Base-by-base conservation (phyloP, 2,888 invertebrate species). In the Baronia brevicornis region DNA sequence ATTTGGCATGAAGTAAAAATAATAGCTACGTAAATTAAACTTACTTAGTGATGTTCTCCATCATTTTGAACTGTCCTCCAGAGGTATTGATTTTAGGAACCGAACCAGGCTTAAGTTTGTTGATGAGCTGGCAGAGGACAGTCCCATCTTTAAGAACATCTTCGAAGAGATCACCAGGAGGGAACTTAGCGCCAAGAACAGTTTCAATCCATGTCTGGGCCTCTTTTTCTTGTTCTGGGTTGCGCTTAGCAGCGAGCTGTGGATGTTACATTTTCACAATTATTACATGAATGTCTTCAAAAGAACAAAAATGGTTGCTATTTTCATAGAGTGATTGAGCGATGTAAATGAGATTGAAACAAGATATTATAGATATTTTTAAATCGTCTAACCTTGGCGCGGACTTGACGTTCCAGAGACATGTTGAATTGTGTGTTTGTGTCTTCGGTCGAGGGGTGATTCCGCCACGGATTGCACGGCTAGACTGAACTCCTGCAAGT, bases 1-100 rank as follows among this genome's bases (percentile, higher is more conserved):
- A n/a, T n/a, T n/a, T n/a, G n/a, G n/a, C n/a, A n/a, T n/a, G n/a
- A n/a, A n/a, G n/a, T n/a, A n/a, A n/a, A n/a, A n/a, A n/a, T n/a
- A n/a, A n/a, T n/a, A n/a, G n/a, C n/a, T n/a, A n/a, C n/a, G n/a
- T n/a, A n/a, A n/a, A n/a, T n/a, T 3, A 13, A 20, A 84, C 90
- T 88, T 71, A 97, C 92, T 91, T 87, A 85, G 95, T 96, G 77
- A 98, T 96, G 88, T 99, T 99, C 82, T 99, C 98, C 98, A 99
- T 99, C 91, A 98, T 92, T 72, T 98, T 98, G 91, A 99, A 99
- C 69, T 97, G 97, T 68, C 97, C 97, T 52, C 97, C 97, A 26
- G 91, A 89, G 51, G 91, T 90, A 88, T 98, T 97, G 84, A 98
- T 91, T 82, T 97, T 98, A 63, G 89, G 65, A 41, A 98, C 86